These are phyloP conservation scores for Melangyna quadrimaculata DNA, from an alignment of 2,888 invertebrate genomes.

Conservation along the genomic window DNA sequence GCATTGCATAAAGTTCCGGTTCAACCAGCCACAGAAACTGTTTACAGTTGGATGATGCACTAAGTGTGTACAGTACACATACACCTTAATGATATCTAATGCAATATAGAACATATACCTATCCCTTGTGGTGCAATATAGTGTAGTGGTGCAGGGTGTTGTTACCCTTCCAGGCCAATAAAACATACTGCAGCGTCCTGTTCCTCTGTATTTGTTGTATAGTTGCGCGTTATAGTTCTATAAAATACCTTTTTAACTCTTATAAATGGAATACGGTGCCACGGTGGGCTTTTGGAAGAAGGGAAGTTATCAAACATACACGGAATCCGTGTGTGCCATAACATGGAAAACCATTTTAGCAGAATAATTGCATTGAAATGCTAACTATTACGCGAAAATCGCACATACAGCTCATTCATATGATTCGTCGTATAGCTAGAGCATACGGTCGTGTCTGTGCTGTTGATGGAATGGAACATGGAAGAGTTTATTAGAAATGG, in stretches of 20 bases:
- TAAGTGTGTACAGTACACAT: constrained; percentile 41
- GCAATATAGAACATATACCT: neutral
- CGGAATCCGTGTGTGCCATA: constrained; percentile 51
- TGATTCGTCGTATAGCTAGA: neutral
- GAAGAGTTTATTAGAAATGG: constrained; percentile 22
- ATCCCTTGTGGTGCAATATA: neutral
- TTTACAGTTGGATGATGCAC: constrained; percentile 50
- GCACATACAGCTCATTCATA: constrained; percentile 26
- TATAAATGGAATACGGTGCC: neutral
- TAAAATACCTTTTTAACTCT: neutral
- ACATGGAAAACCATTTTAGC: constrained; percentile 52
- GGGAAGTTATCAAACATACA: constrained; percentile 26
- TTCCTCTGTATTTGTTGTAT: neutral
- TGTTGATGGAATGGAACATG: no score
- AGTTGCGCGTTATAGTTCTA: neutral
- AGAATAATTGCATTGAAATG: constrained; percentile 59
- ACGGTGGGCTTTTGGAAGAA: neutral
- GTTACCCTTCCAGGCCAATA: constrained; percentile 50
- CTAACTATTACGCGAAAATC: constrained; percentile 59
- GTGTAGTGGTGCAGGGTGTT: neutral
- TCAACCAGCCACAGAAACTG: constrained; percentile 50
- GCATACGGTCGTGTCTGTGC: neutral
- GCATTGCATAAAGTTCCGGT: constrained; percentile 11
- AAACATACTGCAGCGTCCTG: neutral
- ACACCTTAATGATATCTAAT: neutral